Evolutionary conservation across 2,888 invertebrate species (phyloP).

Genomic region (Sphinx pinastri): DNA sequence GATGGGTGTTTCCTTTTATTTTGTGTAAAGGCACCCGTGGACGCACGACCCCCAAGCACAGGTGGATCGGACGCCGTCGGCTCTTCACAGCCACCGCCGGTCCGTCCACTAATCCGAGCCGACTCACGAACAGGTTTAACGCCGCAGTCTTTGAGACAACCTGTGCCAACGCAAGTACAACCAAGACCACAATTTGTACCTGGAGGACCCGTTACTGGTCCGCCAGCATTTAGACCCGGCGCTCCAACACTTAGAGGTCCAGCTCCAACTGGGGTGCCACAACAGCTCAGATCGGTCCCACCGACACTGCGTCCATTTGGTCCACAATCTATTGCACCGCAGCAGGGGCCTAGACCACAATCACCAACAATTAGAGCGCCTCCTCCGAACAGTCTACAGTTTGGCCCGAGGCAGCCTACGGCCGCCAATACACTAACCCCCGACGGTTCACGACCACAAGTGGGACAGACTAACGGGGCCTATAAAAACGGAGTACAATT

Average conservation of each 20-base stretch:
- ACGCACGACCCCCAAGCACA: slow-evolving; percentile 62
- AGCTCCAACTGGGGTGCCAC: slow-evolving; percentile 57
- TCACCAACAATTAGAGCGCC: slow-evolving; percentile 70
- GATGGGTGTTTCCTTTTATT: slow-evolving; percentile 34
- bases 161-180: slow-evolving; percentile 56
- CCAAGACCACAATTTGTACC: slow-evolving; percentile 75
- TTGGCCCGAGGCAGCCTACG: slow-evolving; percentile 77
- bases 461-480: slow-evolving; percentile 59
- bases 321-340: slow-evolving; percentile 68
- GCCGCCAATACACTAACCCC: slow-evolving; percentile 64
- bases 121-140: slow-evolving; percentile 73
- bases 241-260: slow-evolving; percentile 61
- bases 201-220: slow-evolving; percentile 69
- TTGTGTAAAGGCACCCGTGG: slow-evolving; percentile 67
- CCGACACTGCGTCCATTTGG: slow-evolving; percentile 66
- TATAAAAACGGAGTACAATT: slow-evolving; percentile 56
- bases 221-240: slow-evolving; percentile 67
- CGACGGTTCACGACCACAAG: slow-evolving; percentile 60
- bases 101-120: slow-evolving; percentile 67
- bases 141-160: slow-evolving; percentile 62
- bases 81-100: slow-evolving; percentile 57
- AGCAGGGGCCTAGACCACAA: slow-evolving; percentile 66
- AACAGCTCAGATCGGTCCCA: slow-evolving; percentile 58
- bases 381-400: slow-evolving; percentile 77
- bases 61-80: slow-evolving; percentile 54